Base-by-base conservation (phyloP, 2,888 invertebrate species). In the Heliconius ethilla region DNA sequence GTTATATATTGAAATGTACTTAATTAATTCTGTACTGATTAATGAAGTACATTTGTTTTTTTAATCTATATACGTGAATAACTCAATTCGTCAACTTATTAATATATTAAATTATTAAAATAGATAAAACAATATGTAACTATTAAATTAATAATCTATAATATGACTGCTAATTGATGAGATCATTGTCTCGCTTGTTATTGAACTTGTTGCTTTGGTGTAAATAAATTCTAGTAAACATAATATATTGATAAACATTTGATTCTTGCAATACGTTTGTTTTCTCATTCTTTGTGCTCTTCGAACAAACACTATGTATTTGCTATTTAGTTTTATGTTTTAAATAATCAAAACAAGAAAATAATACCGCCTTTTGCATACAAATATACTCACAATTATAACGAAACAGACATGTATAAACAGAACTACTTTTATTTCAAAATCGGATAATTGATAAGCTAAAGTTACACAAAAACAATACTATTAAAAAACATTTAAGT, bases 121-220 rank as follows among this genome's bases (percentile, higher is more conserved):
- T 72, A 74, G 40, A 62, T 27, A 40, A 63, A 74, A 63, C 25
- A 40, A 40, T 29, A n/a, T 25, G 18, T 27, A 27, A 27, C 27
- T 40, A 22, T 37, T 62, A 74, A 40, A 22, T 29, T 55, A 55
- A 29, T 27, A 29, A 55, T 33, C 55, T 25, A 25, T 15, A 45
- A n/a, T 37, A 67, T 40, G 67, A 13, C 70, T 27, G 25, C 45
- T 29, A 76, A 27, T 69, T 22, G 76, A 80, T 80, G 78, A 78
- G 59, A 78, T 80, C 80, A 80, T 80, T 78, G 75, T 75, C 75
- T 75, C 25, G 27, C 37, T 27, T 77, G 67, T 75, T 69, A 69
- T 69, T 69, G 69, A 59, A 72, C 72, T 72, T 72, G 55, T 72
- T 72, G 70, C 37, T 65, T 45, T 70, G 66, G 74, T 77, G 74